Percentiles rank a stretch among this genome's conserved stretches.
Evolutionary conservation across 1,140 invertebrate genomes (phyloP).

Genomic region (Lucilia sericata): DNA sequence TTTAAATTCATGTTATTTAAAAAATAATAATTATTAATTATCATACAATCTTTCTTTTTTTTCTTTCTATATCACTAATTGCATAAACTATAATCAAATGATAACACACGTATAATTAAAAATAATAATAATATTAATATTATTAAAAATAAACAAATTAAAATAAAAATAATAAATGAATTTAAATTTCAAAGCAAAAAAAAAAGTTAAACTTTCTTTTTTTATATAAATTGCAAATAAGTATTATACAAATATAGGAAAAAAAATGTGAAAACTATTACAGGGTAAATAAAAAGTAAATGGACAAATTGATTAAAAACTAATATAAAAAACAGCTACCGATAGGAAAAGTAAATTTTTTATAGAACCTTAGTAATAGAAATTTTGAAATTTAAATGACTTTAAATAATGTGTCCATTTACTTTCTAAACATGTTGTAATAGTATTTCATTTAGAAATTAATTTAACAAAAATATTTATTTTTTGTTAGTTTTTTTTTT

Average conservation of each 20-base stretch:
- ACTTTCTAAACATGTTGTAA: not conserved
- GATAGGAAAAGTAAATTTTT: too few species aligned
- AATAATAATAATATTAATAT: not conserved
- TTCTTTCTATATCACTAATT: not conserved
- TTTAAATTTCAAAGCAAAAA: not conserved
- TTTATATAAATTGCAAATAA: not conserved
- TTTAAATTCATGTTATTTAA: constrained; percentile 16
- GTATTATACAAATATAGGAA: not conserved
- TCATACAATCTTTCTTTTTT: not conserved
- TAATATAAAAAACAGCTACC: too few species aligned
- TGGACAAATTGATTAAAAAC: not conserved
- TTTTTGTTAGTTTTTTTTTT: not conserved
- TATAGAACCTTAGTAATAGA: too few species aligned
- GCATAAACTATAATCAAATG: constrained; percentile 17
- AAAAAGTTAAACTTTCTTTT: not conserved
- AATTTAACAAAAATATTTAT: constrained; percentile 1
- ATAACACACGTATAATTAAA: not conserved
- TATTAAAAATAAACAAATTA: not conserved
- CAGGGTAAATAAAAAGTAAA: not conserved
- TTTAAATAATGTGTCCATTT: not conserved
- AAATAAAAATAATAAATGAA: not conserved
- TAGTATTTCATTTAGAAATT: not conserved
- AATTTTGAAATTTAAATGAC: too few species aligned
- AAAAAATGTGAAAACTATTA: not conserved
- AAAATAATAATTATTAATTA: constrained; percentile 7